A percentile compares a stretch with the other conserved stretches of the same genome.
phyloP scores from a whole-genome alignment of 1,140 invertebrate species.

The Lasioglossum albipes region DNA sequence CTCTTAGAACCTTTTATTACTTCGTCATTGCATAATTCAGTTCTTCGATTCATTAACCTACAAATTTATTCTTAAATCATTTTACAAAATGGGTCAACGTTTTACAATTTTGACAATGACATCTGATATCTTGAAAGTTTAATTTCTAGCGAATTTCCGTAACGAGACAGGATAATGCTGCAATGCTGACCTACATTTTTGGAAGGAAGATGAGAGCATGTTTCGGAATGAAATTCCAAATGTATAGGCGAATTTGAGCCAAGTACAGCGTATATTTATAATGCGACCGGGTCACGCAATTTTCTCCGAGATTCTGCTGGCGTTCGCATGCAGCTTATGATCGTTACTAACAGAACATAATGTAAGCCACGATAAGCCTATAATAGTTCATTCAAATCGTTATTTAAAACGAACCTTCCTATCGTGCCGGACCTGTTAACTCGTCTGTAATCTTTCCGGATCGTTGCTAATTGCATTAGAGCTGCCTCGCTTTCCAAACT shows the following conservation, averaged over 20 bases:
- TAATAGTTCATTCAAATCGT: constrained; percentile 72
- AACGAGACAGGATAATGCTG: too few species aligned
- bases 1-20: too few species aligned
- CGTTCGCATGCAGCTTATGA: constrained; percentile 67
- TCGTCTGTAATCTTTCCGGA: constrained; percentile 63
- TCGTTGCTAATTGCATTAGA: constrained; percentile 63
- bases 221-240: background rate
- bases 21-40: too few species aligned
- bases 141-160: too few species aligned
- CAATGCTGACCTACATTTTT: too few species aligned
- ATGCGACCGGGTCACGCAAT: constrained; percentile 60
- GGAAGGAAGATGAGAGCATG: background rate
- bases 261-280: constrained; percentile 39
- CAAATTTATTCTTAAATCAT: too few species aligned
- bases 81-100: too few species aligned
- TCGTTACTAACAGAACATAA: constrained; percentile 71
- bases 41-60: too few species aligned
- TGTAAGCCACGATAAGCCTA: constrained; percentile 68
- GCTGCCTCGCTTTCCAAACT: constrained; percentile 4
- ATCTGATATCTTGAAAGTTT: too few species aligned
- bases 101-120: too few species aligned
- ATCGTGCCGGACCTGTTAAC: constrained; percentile 66
- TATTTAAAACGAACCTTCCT: constrained; percentile 68
- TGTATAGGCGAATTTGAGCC: constrained; percentile 26
- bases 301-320: constrained; percentile 56